Evolutionary conservation across 2,797 vertebrate species (phyloP), one percentile per base, ranked within the genome.

Genomic region (Cottoperca gobio): DNA sequence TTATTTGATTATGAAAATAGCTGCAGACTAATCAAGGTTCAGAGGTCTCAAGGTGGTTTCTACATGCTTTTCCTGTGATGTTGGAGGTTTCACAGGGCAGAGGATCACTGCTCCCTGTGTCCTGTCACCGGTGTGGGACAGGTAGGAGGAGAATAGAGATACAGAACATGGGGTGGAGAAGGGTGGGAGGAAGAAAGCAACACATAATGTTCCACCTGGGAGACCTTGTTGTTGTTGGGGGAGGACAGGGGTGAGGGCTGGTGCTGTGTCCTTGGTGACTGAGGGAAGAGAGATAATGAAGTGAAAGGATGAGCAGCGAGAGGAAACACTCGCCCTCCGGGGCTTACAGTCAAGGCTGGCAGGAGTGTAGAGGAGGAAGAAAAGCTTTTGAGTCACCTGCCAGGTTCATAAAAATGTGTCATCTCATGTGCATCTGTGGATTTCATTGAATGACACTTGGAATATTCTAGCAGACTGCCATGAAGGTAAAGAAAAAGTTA

Each of bases 231-330:
- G 90, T 93, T 91, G 86, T 87, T 83, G 72, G 69, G 76, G 86
- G 82, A 79, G 83, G 85, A 86, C 81, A 79, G 73, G 73, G 78
- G 66, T 74, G 70, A 91, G 85, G 81, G 76, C 79, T 87, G 76
- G 55, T 57, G 73, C 70, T 73, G 91, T 89, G 92, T 94, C 95
- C 94, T 95, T 94, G 90, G 92, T 93, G 94, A 95, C 91, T 87
- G 79, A 74, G 74, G 71, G 82, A 84, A 84, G 88, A 74, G 69
- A 86, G 81, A 91, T 94, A 93, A 94, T 89, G 90, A 93, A 92
- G 91, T 88, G 81, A 89, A 85, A 90, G 81, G 90, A 91, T 61
- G 73, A 91, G 84, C 81, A 68, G 73, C 78, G 87, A 90, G 73
- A 90, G 80, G 89, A 90, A 92, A 88, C 85, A 86, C 78, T 87